Evolutionary conservation across 2,113 vertebrate species (phyloP).

Genomic region (Clupea harengus): DNA sequence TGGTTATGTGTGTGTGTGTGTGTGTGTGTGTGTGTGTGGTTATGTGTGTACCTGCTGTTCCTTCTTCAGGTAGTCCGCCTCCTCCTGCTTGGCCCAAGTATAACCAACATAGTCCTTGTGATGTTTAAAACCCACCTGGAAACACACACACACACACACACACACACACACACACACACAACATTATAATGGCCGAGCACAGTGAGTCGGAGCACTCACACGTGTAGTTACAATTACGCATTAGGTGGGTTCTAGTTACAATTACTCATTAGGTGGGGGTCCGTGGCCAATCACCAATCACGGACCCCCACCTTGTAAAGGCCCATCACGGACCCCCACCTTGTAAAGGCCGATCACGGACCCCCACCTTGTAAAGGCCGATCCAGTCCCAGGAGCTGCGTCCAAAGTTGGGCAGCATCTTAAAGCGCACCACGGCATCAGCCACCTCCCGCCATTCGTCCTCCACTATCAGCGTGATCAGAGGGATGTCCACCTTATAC

Average conservation of each 20-base stretch:
- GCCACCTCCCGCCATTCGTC: slow-evolving; percentile 86
- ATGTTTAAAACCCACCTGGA: slow-evolving; percentile 91
- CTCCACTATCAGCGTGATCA: slow-evolving; percentile 82
- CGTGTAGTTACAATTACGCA: too few species aligned
- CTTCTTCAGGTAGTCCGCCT: slow-evolving; percentile 69
- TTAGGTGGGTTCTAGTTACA: too few species aligned
- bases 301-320: too few species aligned
- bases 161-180: background rate
- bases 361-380: slow-evolving; percentile 87
- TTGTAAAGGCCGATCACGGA: slow-evolving; percentile 18
- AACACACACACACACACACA: background rate
- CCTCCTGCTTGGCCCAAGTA: slow-evolving; percentile 77
- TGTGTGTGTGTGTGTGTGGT: background rate
- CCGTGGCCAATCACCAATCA: too few species aligned
- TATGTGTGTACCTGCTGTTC: background rate
- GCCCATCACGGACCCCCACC: too few species aligned
- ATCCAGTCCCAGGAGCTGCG: slow-evolving; percentile 99
- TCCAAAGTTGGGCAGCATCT: slow-evolving; percentile 76
- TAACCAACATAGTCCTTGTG: slow-evolving; percentile 93
- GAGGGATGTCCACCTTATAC: slow-evolving; percentile 79
- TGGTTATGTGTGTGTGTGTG: background rate
- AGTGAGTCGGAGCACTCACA: too few species aligned
- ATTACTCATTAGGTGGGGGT: too few species aligned
- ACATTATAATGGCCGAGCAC: background rate
- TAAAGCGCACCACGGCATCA: slow-evolving; percentile 84